These are phyloP conservation scores for Falco novaeseelandiae DNA, from an alignment of 2,797 vertebrate species.

Conservation along the genomic window DNA sequence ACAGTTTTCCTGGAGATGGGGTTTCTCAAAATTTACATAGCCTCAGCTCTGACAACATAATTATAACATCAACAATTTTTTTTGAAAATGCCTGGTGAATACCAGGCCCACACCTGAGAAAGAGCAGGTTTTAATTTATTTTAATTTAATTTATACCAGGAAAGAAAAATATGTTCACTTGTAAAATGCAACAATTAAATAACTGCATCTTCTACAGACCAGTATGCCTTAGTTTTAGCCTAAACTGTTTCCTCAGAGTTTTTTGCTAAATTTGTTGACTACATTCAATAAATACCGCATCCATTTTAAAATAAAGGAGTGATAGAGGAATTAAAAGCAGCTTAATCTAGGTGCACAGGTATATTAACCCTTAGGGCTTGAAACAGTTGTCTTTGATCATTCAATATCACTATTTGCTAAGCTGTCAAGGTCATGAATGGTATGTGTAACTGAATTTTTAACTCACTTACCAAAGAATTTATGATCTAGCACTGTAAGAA, in stretches of 20 bases:
- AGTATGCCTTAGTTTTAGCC: not conserved
- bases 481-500: slow-evolving; percentile 62
- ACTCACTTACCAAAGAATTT: slow-evolving; percentile 65
- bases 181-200: not conserved
- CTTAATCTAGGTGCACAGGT: slow-evolving; percentile 8
- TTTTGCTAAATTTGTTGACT: not conserved
- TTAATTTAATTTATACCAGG: not conserved
- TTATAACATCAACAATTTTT: not conserved
- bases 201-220: not conserved
- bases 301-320: slow-evolving; percentile 1
- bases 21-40: not conserved
- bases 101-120: not conserved
- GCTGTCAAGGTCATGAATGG: slow-evolving; percentile 53
- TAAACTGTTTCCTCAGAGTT: not conserved
- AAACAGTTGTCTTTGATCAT: slow-evolving; percentile 56
- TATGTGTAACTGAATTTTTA: slow-evolving; percentile 62
- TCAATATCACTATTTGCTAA: slow-evolving; percentile 38
- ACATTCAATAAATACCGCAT: not conserved
- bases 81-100: not conserved
- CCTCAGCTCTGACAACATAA: not conserved
- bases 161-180: not conserved
- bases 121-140: not conserved
- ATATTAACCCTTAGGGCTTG: slow-evolving; percentile 47
- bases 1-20: accelerated
- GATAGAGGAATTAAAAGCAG: not conserved